These are phyloP conservation scores for Plectus sambesii DNA, from an alignment of 1,140 invertebrate species.

Conservation along the genomic window DNA sequence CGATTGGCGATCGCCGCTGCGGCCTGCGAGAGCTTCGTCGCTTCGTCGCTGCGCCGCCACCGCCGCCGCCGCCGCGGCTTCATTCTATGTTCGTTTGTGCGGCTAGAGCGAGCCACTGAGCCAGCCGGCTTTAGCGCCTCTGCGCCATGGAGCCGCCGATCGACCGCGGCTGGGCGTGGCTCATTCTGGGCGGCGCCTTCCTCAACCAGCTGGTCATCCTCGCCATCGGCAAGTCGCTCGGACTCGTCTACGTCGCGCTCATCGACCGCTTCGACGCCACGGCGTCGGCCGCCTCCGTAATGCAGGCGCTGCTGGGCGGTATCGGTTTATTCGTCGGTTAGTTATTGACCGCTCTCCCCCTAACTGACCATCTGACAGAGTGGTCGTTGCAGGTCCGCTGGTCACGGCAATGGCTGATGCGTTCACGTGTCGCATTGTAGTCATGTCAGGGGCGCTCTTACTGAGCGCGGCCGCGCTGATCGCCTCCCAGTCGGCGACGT, in stretches of 20 bases:
- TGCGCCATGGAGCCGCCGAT: not conserved
- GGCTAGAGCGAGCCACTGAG: too few species aligned
- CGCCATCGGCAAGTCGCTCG: conserved; percentile 7
- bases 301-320: not conserved
- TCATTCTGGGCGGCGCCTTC: conserved; percentile 1
- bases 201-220: conserved; percentile 5
- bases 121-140: too few species aligned
- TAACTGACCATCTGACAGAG: not conserved
- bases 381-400: conserved; percentile 15
- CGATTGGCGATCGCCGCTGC: too few species aligned
- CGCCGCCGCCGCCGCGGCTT: too few species aligned
- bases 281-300: not conserved
- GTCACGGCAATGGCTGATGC: conserved; percentile 6
- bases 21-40: too few species aligned
- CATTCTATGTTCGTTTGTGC: too few species aligned
- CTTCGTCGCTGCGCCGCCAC: too few species aligned
- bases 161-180: conserved; percentile 13
- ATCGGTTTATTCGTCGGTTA: not conserved
- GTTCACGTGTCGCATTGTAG: not conserved
- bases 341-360: not conserved
- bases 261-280: not conserved
- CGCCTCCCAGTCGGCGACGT: not conserved
- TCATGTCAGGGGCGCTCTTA: not conserved
- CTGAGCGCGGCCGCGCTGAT: not conserved
- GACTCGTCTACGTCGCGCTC: conserved; percentile 1